Percentiles rank a stretch among this genome's conserved stretches.
phyloP scores from a whole-genome alignment of 2,888 invertebrate genomes.

The Ochropleura leucogaster region DNA sequence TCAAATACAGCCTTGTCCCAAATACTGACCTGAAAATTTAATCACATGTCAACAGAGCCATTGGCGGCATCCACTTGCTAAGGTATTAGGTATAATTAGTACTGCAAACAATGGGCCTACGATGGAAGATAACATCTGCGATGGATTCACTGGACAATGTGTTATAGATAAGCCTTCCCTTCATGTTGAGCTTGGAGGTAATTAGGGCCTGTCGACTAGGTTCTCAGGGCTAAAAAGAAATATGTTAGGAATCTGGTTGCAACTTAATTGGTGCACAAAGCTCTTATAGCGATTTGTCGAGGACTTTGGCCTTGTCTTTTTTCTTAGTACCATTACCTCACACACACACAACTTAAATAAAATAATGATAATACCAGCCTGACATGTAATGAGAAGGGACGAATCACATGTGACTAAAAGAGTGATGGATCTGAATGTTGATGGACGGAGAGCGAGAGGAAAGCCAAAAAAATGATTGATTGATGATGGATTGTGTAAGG shows the following conservation, averaged over 20 bases:
- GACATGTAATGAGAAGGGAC: too few relatives aligned
- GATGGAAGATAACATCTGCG: slow-evolving; percentile 60
- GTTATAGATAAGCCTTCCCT: slow-evolving; percentile 60
- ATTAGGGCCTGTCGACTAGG: slow-evolving; percentile 40
- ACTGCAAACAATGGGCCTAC: slow-evolving; percentile 58
- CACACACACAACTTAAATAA: too few relatives aligned
- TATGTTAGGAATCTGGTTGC: slow-evolving; percentile 12
- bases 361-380: too few relatives aligned
- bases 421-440: too few relatives aligned
- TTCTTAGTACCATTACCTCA: too few relatives aligned
- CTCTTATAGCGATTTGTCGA: neutral
- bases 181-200: slow-evolving; percentile 44
- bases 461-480: too few relatives aligned
- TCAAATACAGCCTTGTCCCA: slow-evolving; percentile 60
- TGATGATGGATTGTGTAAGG: too few relatives aligned
- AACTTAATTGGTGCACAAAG: slow-evolving; percentile 26
- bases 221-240: slow-evolving; percentile 35
- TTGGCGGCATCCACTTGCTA: slow-evolving; percentile 48
- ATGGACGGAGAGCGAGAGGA: too few relatives aligned
- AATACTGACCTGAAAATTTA: slow-evolving; percentile 61
- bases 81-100: slow-evolving; percentile 65
- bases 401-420: too few relatives aligned
- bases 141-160: slow-evolving; percentile 57
- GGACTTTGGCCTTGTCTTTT: neutral
- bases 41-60: slow-evolving; percentile 64